Evolutionary conservation across 2,888 invertebrate genomes (phyloP).

Genomic region (Cephus pulcher): DNA sequence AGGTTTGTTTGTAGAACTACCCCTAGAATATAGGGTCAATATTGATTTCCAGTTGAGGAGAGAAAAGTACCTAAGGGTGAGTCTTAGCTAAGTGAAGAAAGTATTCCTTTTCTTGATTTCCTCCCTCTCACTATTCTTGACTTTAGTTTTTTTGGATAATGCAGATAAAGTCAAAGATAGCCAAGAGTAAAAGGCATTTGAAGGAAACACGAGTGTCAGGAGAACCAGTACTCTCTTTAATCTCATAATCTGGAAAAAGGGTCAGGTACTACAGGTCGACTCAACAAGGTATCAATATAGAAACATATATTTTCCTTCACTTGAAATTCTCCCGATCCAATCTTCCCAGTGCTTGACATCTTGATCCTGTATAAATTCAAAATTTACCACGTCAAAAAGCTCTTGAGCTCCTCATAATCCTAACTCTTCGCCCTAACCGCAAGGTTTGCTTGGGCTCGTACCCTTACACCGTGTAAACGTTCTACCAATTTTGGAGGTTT

Average conservation of each 20-base stretch:
- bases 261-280: neutral
- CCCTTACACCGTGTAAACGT: neutral
- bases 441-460: neutral
- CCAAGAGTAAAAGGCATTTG: no score
- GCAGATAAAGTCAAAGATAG: neutral
- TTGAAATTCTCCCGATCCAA: neutral
- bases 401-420: neutral
- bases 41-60: neutral
- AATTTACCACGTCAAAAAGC: neutral
- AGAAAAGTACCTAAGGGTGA: neutral
- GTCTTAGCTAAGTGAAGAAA: neutral
- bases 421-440: neutral
- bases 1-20: conserved; percentile 24
- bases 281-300: neutral
- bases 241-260: neutral
- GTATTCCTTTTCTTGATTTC: neutral
- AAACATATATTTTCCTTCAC: neutral
- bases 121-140: neutral
- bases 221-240: neutral
- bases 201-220: neutral
- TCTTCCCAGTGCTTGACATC: neutral
- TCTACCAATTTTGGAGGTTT: no score
- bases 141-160: neutral
- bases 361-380: neutral
- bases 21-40: conserved; percentile 1